A percentile compares a stretch with the other conserved stretches of the same genome.
phyloP scores from a whole-genome alignment of 2,888 invertebrate genomes.

The Perizoma affinitatum region DNA sequence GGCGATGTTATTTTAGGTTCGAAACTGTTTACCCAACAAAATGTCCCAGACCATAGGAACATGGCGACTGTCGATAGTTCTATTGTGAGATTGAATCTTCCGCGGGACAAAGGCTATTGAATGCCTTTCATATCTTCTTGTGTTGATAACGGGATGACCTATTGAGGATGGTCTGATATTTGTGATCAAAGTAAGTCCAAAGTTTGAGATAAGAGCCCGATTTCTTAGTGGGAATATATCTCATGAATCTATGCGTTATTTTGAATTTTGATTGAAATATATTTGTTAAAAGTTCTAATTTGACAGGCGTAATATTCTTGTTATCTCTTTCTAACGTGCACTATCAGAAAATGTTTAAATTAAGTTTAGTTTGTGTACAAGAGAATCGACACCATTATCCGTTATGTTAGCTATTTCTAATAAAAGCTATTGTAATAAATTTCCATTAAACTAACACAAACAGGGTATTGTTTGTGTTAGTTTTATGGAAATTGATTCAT shows the following conservation, averaged over 20 bases:
- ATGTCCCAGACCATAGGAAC: conserved; percentile 17
- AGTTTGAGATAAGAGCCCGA: conserved; percentile 5
- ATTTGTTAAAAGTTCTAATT: too few species aligned
- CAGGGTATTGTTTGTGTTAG: too few species aligned
- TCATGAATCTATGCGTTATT: neutral
- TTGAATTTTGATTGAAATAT: too few species aligned
- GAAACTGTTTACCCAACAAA: conserved; percentile 22
- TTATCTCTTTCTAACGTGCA: too few species aligned
- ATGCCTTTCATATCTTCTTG: conserved; percentile 28
- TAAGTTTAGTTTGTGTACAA: too few species aligned
- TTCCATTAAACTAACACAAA: too few species aligned
- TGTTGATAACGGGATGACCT: conserved; percentile 27
- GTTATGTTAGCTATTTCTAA: too few species aligned
- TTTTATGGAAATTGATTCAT: too few species aligned
- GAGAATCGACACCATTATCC: too few species aligned
- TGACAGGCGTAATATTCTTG: too few species aligned
- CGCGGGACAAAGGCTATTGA: conserved; percentile 28
- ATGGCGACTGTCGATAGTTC: conserved; percentile 9
- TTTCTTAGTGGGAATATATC: neutral
- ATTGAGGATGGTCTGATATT: conserved; percentile 5
- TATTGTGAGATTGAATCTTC: conserved; percentile 24
- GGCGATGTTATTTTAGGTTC: conserved; percentile 17
- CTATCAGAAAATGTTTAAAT: too few species aligned
- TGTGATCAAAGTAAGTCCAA: conserved; percentile 4
- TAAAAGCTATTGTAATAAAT: too few species aligned